Evolutionary conservation across 2,113 vertebrate genomes (phyloP).

Genomic region (Elgaria multicarinata): DNA sequence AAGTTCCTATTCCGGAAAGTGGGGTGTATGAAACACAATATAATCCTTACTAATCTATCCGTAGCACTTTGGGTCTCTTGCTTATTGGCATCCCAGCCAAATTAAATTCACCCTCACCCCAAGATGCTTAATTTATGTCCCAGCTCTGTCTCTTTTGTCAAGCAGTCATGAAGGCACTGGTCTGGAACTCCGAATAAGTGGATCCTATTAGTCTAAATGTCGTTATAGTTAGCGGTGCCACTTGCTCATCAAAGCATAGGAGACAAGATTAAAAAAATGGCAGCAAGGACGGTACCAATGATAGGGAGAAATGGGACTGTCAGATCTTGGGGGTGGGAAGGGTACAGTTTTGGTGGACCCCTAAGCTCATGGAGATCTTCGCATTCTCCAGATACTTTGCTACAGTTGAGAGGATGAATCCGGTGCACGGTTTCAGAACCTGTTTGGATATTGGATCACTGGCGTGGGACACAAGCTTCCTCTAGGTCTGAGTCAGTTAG

Average conservation of each 20-base stretch:
- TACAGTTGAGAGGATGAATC: neutral
- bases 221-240: neutral
- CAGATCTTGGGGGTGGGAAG: neutral
- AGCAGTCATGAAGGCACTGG: neutral
- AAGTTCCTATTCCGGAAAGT: neutral
- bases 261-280: neutral
- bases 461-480: neutral
- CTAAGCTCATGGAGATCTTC: neutral
- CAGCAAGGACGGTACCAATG: neutral
- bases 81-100: neutral
- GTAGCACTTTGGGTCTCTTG: neutral
- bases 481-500: neutral
- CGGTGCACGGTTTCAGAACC: neutral
- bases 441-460: neutral
- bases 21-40: neutral
- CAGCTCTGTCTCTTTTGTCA: neutral
- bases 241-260: neutral
- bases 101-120: neutral
- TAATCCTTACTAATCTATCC: neutral
- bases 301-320: neutral
- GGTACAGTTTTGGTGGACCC: neutral
- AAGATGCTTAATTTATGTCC: neutral
- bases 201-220: neutral
- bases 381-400: neutral
- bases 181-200: neutral